Evolutionary conservation across 2,888 invertebrate genomes (phyloP), one percentile per base, ranked within the genome.

Genomic region (Noctua janthina): DNA sequence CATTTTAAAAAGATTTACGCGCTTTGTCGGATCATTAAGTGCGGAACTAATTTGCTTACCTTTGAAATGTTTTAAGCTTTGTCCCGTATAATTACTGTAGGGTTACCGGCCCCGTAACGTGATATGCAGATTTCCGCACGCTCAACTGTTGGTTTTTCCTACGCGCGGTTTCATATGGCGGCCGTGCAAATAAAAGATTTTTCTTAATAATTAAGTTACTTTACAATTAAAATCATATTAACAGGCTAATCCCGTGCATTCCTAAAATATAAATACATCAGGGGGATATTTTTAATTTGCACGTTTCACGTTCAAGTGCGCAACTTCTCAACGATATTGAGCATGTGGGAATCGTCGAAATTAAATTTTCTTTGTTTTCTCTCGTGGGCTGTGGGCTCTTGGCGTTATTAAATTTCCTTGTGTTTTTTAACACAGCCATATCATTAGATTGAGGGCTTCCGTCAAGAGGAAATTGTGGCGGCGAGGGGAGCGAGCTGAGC

Each of bases 391-490:
- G 93, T 92, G 92, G 93, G 94, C 94, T 93, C 93, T 94, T 93
- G 94, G 94, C 96, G 96, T 97, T 97, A 97, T 97, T 97, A 97
- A 97, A 97, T 97, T 97, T 97, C 96, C 97, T 96, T 96, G 96
- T 97, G 96, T 97, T 97, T 97, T 97, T 97, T 97, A 97, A 97
- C 97, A 96, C 96, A 96, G 96, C 96, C 96, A 96, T 97, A 97
- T 97, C 97, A 97, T 97, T 97, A 97, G 97, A 97, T 97, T 96
- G 97, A 96, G 97, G 96, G 96, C 94, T 97, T 96, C 97, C 96
- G 96, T 96, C 96, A 96, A 96, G 96, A 97, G 96, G 96, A 96
- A 97, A 96, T 96, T 96, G 96, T 96, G 96, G 96, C 93, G 93
- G 93, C 94, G 95, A 96, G 96, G 96, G 96, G 96, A 95, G 93